Percentiles rank a stretch among this genome's conserved stretches.
Evolutionary conservation across 2,888 invertebrate species (phyloP).

Genomic region (Mesorhabditis spiculigera): DNA sequence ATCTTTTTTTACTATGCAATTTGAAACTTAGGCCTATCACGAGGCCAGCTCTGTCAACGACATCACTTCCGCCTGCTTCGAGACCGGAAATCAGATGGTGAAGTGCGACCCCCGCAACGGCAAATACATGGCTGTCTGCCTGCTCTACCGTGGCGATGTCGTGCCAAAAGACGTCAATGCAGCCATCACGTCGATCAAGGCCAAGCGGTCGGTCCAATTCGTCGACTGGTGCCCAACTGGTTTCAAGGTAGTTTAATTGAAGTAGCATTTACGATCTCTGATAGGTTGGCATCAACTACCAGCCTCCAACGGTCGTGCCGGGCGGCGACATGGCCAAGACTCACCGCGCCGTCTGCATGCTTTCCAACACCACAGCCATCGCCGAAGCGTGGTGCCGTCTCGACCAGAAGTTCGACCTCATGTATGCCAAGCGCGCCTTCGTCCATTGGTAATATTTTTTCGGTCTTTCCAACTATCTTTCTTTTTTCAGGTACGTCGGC

Average conservation of each 20-base stretch:
- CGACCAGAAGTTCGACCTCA: conserved; percentile 67
- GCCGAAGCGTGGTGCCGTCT: conserved; percentile 80
- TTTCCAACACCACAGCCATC: conserved; percentile 22
- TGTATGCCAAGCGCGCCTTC: conserved; percentile 44
- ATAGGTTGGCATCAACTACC: no score
- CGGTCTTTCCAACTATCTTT: not conserved
- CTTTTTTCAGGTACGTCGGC: conserved; percentile 60
- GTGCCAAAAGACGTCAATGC: conserved; percentile 70
- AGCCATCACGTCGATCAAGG: conserved; percentile 55
- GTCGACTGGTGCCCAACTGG: no score
- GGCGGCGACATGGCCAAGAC: no score
- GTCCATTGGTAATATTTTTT: conserved; percentile 61
- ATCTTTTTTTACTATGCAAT: not conserved
- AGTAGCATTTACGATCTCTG: no score
- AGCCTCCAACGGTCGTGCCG: no score
- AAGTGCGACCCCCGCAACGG: conserved; percentile 67
- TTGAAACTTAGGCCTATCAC: conserved; percentile 26
- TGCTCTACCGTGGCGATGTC: conserved; percentile 88
- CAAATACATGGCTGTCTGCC: conserved; percentile 74
- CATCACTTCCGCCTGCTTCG: conserved; percentile 73
- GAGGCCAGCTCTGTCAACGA: conserved; percentile 64
- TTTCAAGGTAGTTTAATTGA: no score
- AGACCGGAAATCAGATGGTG: conserved; percentile 84
- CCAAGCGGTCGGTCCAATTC: conserved; percentile 25
- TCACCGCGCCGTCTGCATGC: no score